Evolutionary conservation across 30 jellyfish, hydroid and myxozoan genomes (phyloP).

Genomic region (Pseudorhiza aurosa): DNA sequence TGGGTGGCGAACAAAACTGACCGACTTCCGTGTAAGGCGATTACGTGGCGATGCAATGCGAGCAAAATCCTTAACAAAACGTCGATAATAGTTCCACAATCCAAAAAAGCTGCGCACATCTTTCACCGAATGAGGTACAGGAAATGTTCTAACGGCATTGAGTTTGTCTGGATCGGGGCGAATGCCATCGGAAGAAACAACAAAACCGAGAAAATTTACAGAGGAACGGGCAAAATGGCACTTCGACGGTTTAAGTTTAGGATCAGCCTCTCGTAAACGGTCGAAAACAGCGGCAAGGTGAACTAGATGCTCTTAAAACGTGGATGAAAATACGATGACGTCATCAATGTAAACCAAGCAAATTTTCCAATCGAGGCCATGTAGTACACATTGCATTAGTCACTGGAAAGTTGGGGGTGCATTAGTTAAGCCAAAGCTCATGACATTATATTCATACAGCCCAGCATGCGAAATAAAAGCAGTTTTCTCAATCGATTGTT

Average conservation of each 20-base stretch:
- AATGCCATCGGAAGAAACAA: slow-evolving; percentile 62
- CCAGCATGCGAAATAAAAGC: slow-evolving; percentile 60
- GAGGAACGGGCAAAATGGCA: slow-evolving; percentile 46
- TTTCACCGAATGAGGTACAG: slow-evolving; percentile 27
- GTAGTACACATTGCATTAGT: slow-evolving; percentile 8
- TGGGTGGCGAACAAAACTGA: slow-evolving; percentile 42
- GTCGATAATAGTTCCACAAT: slow-evolving; percentile 34
- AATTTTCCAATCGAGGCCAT: slow-evolving; percentile 46
- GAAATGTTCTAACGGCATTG: slow-evolving; percentile 14
- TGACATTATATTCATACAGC: slow-evolving; percentile 31
- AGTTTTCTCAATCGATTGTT: slow-evolving; percentile 24
- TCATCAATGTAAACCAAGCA: slow-evolving; percentile 53
- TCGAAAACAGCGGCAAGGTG: slow-evolving; percentile 36
- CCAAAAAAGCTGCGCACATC: slow-evolving; percentile 10
- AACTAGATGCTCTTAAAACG: slow-evolving; percentile 40
- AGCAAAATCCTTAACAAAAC: slow-evolving; percentile 35
- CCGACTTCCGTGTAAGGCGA: slow-evolving; percentile 1
- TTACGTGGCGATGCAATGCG: slow-evolving; percentile 45
- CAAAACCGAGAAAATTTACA: slow-evolving; percentile 61
- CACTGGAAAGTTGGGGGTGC: slow-evolving; percentile 65
- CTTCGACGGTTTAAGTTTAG: slow-evolving; percentile 55
- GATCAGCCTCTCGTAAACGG: slow-evolving; percentile 58
- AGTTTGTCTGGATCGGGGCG: slow-evolving; percentile 56
- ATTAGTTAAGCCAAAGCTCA: slow-evolving; percentile 57
- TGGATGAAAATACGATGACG: slow-evolving; percentile 23